Evolutionary conservation across 1,140 invertebrate genomes (phyloP).

Genomic region (Drosophila rhopaloa): DNA sequence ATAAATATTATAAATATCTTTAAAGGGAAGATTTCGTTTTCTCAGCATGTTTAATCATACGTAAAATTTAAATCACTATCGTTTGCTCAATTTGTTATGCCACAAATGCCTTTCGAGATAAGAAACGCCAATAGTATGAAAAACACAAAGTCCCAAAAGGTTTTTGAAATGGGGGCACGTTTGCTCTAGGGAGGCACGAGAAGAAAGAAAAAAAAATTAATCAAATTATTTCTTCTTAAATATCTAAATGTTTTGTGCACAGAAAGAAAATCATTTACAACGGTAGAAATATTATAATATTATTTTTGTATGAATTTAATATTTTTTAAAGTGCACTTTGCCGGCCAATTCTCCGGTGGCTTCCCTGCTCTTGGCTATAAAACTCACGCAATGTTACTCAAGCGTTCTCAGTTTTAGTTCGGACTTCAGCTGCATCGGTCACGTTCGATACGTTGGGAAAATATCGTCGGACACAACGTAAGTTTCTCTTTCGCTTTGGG

Average conservation of each 20-base stretch:
- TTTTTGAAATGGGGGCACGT: not conserved
- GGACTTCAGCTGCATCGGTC: slow-evolving; percentile 46
- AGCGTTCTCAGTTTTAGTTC: slow-evolving; percentile 70
- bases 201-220: not conserved
- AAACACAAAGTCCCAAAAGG: not conserved
- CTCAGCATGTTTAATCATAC: no score
- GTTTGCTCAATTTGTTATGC: not conserved
- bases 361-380: slow-evolving; percentile 59
- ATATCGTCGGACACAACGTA: slow-evolving; percentile 20
- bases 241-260: no score
- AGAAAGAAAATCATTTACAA: not conserved
- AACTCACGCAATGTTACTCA: slow-evolving; percentile 51
- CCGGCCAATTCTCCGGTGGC: slow-evolving; percentile 1
- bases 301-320: not conserved
- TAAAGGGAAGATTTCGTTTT: no score
- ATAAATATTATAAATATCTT: no score
- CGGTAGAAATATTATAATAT: no score
- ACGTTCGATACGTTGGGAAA: slow-evolving; percentile 41
- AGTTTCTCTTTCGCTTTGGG: slow-evolving; percentile 20
- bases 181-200: not conserved
- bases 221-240: no score
- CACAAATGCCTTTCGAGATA: not conserved
- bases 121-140: not conserved
- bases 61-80: not conserved
- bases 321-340: slow-evolving; percentile 6